A percentile compares a stretch with the other conserved stretches of the same genome.
These are phyloP conservation scores for Philhelius pedissequus DNA, from an alignment of 2,888 invertebrate species.

Conservation along the genomic window DNA sequence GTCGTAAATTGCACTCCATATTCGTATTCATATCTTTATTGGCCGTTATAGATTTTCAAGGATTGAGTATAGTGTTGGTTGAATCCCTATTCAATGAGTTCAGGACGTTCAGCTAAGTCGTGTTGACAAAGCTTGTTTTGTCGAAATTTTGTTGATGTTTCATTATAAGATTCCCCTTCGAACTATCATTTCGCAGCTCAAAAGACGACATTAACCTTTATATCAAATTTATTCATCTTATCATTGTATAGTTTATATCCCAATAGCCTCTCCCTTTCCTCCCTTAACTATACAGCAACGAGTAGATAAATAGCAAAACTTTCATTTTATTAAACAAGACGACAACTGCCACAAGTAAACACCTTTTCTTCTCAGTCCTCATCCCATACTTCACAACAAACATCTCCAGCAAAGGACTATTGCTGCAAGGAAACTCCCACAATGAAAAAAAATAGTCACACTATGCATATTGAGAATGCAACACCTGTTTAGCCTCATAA, in stretches of 20 bases:
- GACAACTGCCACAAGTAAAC: slow-evolving; percentile 49
- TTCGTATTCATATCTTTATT: too few relatives aligned
- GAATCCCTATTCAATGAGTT: too few relatives aligned
- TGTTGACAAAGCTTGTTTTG: background rate
- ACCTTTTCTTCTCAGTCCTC: background rate
- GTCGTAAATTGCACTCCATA: too few relatives aligned
- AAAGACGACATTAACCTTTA: background rate
- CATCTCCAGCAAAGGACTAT: background rate
- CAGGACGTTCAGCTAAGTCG: background rate
- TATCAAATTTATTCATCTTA: slow-evolving; percentile 44
- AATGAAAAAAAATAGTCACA: slow-evolving; percentile 17
- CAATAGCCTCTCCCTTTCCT: background rate
- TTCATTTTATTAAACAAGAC: slow-evolving; percentile 44
- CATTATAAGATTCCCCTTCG: background rate
- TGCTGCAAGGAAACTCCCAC: background rate
- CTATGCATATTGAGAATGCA: slow-evolving; percentile 59
- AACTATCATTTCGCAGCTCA: background rate
- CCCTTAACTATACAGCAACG: background rate
- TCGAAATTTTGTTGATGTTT: background rate
- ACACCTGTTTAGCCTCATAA: slow-evolving; percentile 75
- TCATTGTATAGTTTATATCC: background rate
- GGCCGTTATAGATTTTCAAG: too few relatives aligned
- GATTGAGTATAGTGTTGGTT: too few relatives aligned
- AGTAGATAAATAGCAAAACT: slow-evolving; percentile 51
- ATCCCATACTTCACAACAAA: slow-evolving; percentile 21